phyloP scores from a whole-genome alignment of 2,888 invertebrate genomes.

The Laspeyria flexula region DNA sequence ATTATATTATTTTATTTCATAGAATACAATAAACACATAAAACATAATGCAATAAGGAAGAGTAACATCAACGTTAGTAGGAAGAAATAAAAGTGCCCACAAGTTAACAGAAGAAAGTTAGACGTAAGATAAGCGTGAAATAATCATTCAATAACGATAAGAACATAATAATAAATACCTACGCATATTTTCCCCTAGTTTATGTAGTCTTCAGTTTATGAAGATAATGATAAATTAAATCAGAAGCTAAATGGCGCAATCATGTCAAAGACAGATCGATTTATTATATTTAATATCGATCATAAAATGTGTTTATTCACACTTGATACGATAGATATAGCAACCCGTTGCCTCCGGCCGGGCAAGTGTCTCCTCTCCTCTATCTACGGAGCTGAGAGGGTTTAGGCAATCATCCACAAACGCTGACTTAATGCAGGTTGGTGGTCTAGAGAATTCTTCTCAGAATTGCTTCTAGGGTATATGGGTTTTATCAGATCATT shows the following conservation, averaged over 20 bases:
- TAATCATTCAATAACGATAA: conserved; percentile 13
- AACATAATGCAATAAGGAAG: conserved; percentile 12
- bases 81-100: conserved; percentile 8
- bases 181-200: too few relatives aligned
- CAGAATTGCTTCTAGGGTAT: too few relatives aligned
- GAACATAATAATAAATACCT: conserved; percentile 4
- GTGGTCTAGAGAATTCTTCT: too few relatives aligned
- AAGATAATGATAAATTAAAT: conserved; percentile 10
- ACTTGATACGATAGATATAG: too few relatives aligned
- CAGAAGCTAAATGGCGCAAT: conserved; percentile 2
- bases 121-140: conserved; percentile 11
- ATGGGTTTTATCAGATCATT: too few relatives aligned
- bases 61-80: conserved; percentile 16
- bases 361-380: too few relatives aligned
- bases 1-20: not conserved
- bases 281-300: not conserved
- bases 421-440: too few relatives aligned
- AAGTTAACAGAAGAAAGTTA: conserved; percentile 8
- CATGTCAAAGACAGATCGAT: not conserved
- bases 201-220: conserved; percentile 1
- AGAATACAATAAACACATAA: not conserved
- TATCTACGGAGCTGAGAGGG: too few relatives aligned
- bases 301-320: not conserved
- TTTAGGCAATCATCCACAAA: too few relatives aligned
- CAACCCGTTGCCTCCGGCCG: too few relatives aligned